These are phyloP conservation scores for Cyprinodon tularosa DNA, from an alignment of 2,113 vertebrate species.

Conservation along the genomic window DNA sequence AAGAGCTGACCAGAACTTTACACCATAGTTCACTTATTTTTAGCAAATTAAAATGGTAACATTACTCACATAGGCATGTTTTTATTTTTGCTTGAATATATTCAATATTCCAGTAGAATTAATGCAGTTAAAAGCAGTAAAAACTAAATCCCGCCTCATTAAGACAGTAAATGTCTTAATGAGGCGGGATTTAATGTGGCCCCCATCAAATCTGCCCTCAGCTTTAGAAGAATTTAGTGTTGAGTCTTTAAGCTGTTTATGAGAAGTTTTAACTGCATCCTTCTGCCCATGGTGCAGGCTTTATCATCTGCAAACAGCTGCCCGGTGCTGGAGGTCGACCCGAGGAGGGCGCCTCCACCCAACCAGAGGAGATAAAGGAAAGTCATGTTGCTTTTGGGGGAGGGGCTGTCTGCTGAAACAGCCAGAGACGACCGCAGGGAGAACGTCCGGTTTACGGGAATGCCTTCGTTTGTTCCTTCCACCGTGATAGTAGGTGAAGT, in stretches of 20 bases:
- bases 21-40: too few species aligned
- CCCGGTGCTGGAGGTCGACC: not conserved
- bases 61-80: not conserved
- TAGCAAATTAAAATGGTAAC: too few species aligned
- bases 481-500: not conserved
- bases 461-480: not conserved
- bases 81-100: not conserved
- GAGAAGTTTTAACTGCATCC: not conserved
- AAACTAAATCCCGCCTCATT: too few species aligned
- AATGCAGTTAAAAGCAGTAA: not conserved
- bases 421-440: not conserved
- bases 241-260: not conserved
- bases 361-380: not conserved
- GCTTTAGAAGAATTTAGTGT: not conserved
- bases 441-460: not conserved
- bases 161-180: not conserved
- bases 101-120: not conserved
- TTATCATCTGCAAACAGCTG: conserved; percentile 3
- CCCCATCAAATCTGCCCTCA: not conserved
- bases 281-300: not conserved
- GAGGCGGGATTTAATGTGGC: not conserved
- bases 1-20: too few species aligned
- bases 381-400: not conserved
- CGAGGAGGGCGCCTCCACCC: not conserved
- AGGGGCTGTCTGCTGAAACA: not conserved